Conservation (phyloP, 2,888 invertebrate genomes). For the Hoplodrina ambigua region DNA sequence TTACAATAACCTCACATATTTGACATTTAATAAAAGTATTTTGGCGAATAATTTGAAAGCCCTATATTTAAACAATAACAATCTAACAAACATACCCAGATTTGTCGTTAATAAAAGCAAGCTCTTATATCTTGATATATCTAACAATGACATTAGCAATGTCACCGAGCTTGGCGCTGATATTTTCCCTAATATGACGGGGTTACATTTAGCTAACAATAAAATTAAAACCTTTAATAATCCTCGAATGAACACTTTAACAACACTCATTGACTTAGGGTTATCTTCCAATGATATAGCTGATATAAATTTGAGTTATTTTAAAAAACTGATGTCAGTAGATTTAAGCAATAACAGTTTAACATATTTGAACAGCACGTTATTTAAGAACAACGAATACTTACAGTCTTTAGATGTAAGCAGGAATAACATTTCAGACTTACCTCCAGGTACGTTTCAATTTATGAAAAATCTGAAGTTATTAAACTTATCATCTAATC, state of each 20-base stretch:
- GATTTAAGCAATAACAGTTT: conserved; percentile 79
- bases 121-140: conserved; percentile 75
- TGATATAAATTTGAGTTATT: conserved; percentile 76
- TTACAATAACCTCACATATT: conserved; percentile 71
- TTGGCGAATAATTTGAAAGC: conserved; percentile 74
- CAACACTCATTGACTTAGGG: conserved; percentile 72
- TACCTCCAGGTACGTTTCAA: conserved; percentile 82
- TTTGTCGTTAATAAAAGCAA: conserved; percentile 68
- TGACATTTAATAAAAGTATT: conserved; percentile 68
- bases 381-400: conserved; percentile 73
- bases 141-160: conserved; percentile 73
- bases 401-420: conserved; percentile 81
- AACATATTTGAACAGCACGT: conserved; percentile 69
- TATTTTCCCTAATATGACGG: conserved; percentile 71
- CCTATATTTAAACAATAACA: conserved; percentile 78
- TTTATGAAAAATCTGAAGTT: conserved; percentile 77
- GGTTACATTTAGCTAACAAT: conserved; percentile 76
- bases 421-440: conserved; percentile 73
- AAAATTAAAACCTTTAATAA: conserved; percentile 77
- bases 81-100: conserved; percentile 67
- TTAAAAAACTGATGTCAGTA: conserved; percentile 73
- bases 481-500: conserved; percentile 81
- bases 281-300: conserved; percentile 77
- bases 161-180: conserved; percentile 62
- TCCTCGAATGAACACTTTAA: conserved; percentile 71